Percentiles rank a stretch among this genome's conserved stretches.
These are phyloP conservation scores for Tragelaphus buxtoni DNA, from an alignment of 2,113 vertebrate species.

Conservation along the genomic window DNA sequence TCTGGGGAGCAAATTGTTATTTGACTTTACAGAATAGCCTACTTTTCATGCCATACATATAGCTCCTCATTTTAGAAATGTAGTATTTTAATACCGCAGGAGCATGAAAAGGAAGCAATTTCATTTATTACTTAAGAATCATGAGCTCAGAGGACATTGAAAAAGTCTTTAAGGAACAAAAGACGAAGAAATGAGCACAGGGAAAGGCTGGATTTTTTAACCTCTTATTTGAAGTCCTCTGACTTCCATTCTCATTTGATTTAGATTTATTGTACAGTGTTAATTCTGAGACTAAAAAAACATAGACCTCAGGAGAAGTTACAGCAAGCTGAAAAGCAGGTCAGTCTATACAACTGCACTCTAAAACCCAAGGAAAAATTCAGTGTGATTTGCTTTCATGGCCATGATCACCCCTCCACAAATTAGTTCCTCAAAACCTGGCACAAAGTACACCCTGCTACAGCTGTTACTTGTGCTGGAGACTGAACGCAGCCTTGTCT, in stretches of 20 bases:
- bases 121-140: slow-evolving; percentile 24
- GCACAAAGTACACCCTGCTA: background rate
- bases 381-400: background rate
- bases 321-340: background rate
- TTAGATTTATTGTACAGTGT: background rate
- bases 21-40: slow-evolving; percentile 24
- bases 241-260: slow-evolving; percentile 17
- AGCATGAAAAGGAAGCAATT: background rate
- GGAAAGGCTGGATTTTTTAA: background rate
- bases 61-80: slow-evolving; percentile 37
- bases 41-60: background rate
- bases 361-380: background rate
- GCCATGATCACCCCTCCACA: background rate
- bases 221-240: slow-evolving; percentile 41
- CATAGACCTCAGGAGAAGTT: background rate
- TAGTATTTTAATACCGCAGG: background rate
- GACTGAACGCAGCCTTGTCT: background rate
- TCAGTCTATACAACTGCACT: background rate
- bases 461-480: background rate
- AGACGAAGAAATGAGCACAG: background rate
- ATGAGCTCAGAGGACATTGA: slow-evolving; percentile 58
- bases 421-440: background rate
- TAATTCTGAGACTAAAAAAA: slow-evolving; percentile 16
- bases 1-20: slow-evolving; percentile 14
- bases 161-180: slow-evolving; percentile 45